Evolutionary conservation across 2,797 vertebrate genomes (phyloP).

Genomic region (Macropodus opercularis): DNA sequence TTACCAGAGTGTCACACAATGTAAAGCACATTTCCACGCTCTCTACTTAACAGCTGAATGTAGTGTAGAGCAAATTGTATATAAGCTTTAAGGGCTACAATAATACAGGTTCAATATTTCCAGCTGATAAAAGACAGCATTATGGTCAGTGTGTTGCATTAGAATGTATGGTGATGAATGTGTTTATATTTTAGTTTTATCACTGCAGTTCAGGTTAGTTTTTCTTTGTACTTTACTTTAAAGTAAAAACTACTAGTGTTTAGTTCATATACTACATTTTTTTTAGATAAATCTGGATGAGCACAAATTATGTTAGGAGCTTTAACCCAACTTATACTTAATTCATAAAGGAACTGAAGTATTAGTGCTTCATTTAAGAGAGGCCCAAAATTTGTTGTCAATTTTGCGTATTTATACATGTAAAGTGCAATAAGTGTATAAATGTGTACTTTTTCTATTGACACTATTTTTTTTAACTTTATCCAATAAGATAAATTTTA

Average conservation of each 20-base stretch:
- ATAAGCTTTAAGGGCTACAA: slow-evolving; percentile 68
- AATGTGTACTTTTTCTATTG: not conserved
- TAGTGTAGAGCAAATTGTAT: slow-evolving; percentile 69
- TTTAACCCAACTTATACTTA: no score
- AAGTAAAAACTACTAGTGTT: slow-evolving; percentile 5
- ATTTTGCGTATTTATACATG: not conserved
- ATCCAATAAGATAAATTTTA: no score
- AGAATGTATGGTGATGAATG: slow-evolving; percentile 36
- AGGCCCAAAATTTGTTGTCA: no score
- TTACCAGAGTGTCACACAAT: slow-evolving; percentile 68
- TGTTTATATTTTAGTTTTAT: slow-evolving; percentile 26
- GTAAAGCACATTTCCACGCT: slow-evolving; percentile 77
- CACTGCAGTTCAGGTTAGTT: not conserved
- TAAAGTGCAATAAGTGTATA: not conserved
- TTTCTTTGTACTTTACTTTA: slow-evolving; percentile 32
- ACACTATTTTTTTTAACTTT: slow-evolving; percentile 2
- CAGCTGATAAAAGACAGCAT: slow-evolving; percentile 43
- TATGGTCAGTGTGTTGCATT: slow-evolving; percentile 54
- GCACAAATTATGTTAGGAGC: not conserved
- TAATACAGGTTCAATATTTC: slow-evolving; percentile 63
- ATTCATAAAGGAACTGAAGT: no score
- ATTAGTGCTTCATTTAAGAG: not conserved
- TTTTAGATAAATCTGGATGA: not conserved
- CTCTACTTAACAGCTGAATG: slow-evolving; percentile 69
- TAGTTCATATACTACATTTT: slow-evolving; percentile 2